Conservation (phyloP, 92 coral and sea anemone genomes). For the Porites evermanni region DNA sequence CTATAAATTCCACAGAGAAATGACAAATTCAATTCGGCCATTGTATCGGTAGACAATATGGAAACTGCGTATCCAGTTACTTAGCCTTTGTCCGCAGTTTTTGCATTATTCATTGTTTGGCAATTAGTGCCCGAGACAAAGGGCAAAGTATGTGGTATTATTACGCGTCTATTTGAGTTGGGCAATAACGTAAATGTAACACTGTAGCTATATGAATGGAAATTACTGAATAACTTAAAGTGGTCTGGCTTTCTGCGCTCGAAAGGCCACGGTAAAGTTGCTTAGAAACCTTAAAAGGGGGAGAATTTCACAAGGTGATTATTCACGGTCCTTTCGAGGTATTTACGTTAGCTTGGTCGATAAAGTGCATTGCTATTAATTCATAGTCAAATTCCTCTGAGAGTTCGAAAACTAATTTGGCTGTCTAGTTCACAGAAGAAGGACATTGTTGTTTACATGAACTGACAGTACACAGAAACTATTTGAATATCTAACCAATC, state of each 20-base stretch:
- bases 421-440: constrained; percentile 38
- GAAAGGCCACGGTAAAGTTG: background rate
- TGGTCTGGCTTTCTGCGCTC: background rate
- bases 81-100: constrained; percentile 33
- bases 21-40: constrained; percentile 52
- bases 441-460: constrained; percentile 72
- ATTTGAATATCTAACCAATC: constrained; percentile 69
- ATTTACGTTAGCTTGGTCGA: constrained; percentile 7
- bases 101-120: constrained; percentile 71
- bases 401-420: constrained; percentile 42
- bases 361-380: constrained; percentile 14
- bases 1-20: constrained; percentile 61
- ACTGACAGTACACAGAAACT: constrained; percentile 75
- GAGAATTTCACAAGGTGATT: background rate
- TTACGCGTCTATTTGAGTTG: constrained; percentile 25
- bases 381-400: constrained; percentile 43
- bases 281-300: constrained; percentile 2
- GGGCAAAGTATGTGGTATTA: constrained; percentile 25
- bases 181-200: constrained; percentile 67
- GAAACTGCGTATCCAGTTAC: constrained; percentile 70
- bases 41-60: constrained; percentile 59
- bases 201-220: constrained; percentile 68
- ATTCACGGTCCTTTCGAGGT: background rate
- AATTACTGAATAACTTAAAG: background rate
- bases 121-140: constrained; percentile 70